Evolutionary conservation across 2,888 invertebrate genomes (phyloP), one percentile per base, ranked within the genome.

Genomic region (Eupithecia subumbrata): DNA sequence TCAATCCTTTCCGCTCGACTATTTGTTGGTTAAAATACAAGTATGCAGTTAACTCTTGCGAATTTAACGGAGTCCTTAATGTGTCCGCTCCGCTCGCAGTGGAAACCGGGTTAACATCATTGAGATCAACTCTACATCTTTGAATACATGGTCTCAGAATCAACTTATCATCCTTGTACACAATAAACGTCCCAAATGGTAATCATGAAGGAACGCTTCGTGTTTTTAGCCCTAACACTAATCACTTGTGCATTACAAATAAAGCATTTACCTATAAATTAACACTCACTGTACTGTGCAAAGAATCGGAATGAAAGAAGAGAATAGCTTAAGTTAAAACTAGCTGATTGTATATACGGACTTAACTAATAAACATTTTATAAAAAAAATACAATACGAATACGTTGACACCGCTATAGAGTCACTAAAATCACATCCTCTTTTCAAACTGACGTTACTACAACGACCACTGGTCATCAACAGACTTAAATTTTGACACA

Each of bases 281-380:
- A 76, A 45, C 30, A 45, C 74, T 75, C 75, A 80, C 76, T 76
- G 74, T 79, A 79, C 81, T 82, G 77, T 80, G 76, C 74, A 74
- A 77, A 74, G 45, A 86, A 85, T 86, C 89, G 93, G 93, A 93
- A 93, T 93, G 93, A 89, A 91, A 91, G 82, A 92, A 89, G 87
- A 84, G 88, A 82, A 86, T 80, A 90, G 86, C 88, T 87, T 89
- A 89, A 87, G 79, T 76, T 88, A 87, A 12, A 67, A 67, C 66
- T 81, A 82, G 81, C 78, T 80, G 82, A 79, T 71, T 76, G 69
- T 78, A 75, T 79, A 79, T 75, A 76, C 22, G 76, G 78, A 74
- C 81, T 79, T 80, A 81, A 79, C 75, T 76, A 75, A 83, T 85
- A 85, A 86, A 86, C 80, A 82, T 83, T 81, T 82, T 83, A 88